Evolutionary conservation across 1,140 invertebrate species (phyloP).

Genomic region (Drosophila subpulchrella): DNA sequence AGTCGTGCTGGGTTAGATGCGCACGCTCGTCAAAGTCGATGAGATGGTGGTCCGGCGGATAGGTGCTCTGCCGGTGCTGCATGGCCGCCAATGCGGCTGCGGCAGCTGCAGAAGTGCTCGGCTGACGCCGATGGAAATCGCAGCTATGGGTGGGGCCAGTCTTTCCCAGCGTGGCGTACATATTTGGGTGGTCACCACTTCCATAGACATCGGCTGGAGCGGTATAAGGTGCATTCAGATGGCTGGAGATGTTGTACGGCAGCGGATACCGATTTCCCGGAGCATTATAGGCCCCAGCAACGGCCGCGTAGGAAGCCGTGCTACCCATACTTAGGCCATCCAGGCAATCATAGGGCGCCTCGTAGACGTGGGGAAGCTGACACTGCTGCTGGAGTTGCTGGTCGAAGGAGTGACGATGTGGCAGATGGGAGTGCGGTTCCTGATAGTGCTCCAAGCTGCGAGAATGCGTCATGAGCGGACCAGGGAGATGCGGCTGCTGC

Average conservation of each 20-base stretch:
- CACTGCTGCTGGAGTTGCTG: slow-evolving; percentile 70
- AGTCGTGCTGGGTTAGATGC: slow-evolving; percentile 72
- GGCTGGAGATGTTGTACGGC: slow-evolving; percentile 82
- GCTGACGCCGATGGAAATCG: slow-evolving; percentile 53
- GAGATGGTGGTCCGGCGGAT: slow-evolving; percentile 86
- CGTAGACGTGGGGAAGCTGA: slow-evolving; percentile 67
- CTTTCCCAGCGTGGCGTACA: slow-evolving; percentile 65
- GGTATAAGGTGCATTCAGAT: slow-evolving; percentile 71
- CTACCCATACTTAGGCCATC: slow-evolving; percentile 76
- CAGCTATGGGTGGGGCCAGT: slow-evolving; percentile 47
- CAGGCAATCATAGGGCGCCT: slow-evolving; percentile 75
- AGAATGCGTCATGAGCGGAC: slow-evolving; percentile 73
- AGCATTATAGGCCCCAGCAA: slow-evolving; percentile 76
- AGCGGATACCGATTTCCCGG: slow-evolving; percentile 81
- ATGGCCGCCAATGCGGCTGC: slow-evolving; percentile 51
- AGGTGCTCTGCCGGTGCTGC: slow-evolving; percentile 73
- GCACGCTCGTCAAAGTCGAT: slow-evolving; percentile 89
- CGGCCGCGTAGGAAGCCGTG: slow-evolving; percentile 75
- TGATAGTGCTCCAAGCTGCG: slow-evolving; percentile 84
- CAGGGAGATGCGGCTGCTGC: slow-evolving; percentile 34
- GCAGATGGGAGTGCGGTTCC: slow-evolving; percentile 65
- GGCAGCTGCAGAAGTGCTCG: not conserved
- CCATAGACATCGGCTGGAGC: slow-evolving; percentile 54
- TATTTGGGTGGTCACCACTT: slow-evolving; percentile 42
- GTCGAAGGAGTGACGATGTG: slow-evolving; percentile 83